Evolutionary conservation across 2,113 vertebrate genomes (phyloP).

Genomic region (Rana temporaria): DNA sequence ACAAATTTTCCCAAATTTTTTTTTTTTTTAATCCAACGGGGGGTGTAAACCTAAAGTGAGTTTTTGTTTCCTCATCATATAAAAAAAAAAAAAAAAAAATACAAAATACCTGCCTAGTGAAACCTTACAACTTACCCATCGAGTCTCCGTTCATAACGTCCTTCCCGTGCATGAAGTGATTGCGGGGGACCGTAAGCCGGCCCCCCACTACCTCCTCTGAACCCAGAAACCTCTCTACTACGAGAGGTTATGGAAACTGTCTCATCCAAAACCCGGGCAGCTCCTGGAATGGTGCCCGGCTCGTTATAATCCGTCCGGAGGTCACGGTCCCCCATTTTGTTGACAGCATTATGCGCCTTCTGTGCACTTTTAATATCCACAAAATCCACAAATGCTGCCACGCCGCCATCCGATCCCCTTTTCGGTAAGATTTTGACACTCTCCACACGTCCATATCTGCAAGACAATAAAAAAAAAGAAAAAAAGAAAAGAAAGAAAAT

Average conservation of each 20-base stretch:
- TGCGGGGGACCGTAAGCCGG: conserved; percentile 94
- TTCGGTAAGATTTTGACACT: conserved; percentile 99
- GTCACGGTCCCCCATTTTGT: conserved; percentile 99
- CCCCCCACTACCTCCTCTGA: conserved; percentile 97
- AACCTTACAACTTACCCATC: conserved; percentile 90
- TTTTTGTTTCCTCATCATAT: conserved; percentile 82
- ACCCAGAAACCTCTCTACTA: conserved; percentile 97
- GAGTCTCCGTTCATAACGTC: conserved; percentile 98
- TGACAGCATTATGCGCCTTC: conserved; percentile 98
- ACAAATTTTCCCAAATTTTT: conserved; percentile 82
- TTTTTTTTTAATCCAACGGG: conserved; percentile 86
- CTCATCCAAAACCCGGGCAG: conserved; percentile 97
- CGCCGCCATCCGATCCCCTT: conserved; percentile 95
- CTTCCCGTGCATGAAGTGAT: conserved; percentile 99
- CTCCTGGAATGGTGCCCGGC: conserved; percentile 97
- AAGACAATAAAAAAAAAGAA: conserved; percentile 58
- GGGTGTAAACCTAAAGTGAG: conserved; percentile 83
- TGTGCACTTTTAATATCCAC: conserved; percentile 99
- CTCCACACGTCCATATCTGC: conserved; percentile 97
- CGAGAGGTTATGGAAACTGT: conserved; percentile 96
- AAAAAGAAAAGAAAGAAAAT: conserved; percentile 59
- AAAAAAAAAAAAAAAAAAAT: too few species aligned
- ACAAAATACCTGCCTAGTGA: conserved; percentile 88
- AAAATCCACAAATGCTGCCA: conserved; percentile 99
- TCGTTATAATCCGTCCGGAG: conserved; percentile 99